These are phyloP conservation scores for Speoplatyrhinus poulsoni DNA, from an alignment of 2,113 vertebrate genomes.

Conservation along the genomic window DNA sequence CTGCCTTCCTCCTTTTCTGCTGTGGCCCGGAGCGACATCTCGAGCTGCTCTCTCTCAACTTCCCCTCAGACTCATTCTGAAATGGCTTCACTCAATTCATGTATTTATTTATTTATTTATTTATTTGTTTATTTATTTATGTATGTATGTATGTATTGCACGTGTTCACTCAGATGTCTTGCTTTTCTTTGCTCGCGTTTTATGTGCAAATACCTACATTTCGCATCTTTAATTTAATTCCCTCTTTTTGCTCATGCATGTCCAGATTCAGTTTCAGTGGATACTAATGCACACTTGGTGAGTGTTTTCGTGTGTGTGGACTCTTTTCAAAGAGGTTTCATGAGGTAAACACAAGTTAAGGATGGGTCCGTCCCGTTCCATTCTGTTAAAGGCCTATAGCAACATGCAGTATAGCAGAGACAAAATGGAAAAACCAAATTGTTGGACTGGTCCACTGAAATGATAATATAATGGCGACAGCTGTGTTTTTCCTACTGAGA, in stretches of 20 bases:
- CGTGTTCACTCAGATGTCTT: conserved; percentile 24
- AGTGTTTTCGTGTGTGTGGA: background rate
- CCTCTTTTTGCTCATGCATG: conserved; percentile 45
- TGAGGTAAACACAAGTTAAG: too few relatives aligned
- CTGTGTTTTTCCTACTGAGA: background rate
- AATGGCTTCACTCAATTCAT: conserved; percentile 35
- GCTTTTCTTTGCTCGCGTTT: background rate
- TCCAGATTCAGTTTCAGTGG: conserved; percentile 12
- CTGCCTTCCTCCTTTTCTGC: background rate
- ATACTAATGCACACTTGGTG: conserved; percentile 11
- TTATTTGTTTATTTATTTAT: conserved; percentile 4
- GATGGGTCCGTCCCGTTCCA: too few relatives aligned
- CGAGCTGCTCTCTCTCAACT: background rate
- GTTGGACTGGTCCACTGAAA: too few relatives aligned
- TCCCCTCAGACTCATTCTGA: conserved; percentile 5
- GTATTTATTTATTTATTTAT: background rate
- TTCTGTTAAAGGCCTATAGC: too few relatives aligned
- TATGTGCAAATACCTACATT: conserved; percentile 5
- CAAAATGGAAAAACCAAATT: too few relatives aligned
- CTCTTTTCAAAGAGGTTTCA: too few relatives aligned
- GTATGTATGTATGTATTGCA: conserved; percentile 41
- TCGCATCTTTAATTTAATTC: conserved; percentile 22
- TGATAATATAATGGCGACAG: too few relatives aligned
- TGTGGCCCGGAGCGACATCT: conserved; percentile 15
- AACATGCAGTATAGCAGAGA: too few relatives aligned